phyloP scores from a whole-genome alignment of 2,797 vertebrate species.

The Tapirus indicus region DNA sequence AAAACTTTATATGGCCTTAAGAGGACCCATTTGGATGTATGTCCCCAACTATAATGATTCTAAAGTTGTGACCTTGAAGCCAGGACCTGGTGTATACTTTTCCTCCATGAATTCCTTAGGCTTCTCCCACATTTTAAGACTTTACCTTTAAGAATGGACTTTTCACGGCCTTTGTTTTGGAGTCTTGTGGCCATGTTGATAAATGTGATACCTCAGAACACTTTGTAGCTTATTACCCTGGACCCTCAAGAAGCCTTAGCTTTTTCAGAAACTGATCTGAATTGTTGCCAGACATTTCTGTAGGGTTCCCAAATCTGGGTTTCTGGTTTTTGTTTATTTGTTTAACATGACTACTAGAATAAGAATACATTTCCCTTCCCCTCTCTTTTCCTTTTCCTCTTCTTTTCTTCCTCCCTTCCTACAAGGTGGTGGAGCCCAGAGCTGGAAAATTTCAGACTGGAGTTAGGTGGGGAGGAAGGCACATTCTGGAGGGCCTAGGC shows the following conservation, averaged over 20 bases:
- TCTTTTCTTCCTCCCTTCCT: not conserved
- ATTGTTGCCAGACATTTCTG: not conserved
- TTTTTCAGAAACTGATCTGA: not conserved
- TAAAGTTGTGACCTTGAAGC: not conserved
- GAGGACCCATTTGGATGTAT: not conserved
- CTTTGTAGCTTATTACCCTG: not conserved
- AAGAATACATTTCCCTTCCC: not conserved
- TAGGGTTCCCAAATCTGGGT: not conserved
- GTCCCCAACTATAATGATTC: not conserved
- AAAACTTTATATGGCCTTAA: not conserved
- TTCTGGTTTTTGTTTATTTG: not conserved
- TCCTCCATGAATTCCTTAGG: not conserved
- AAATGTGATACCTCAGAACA: not conserved
- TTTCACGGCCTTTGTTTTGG: not conserved
- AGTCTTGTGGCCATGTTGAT: not conserved
- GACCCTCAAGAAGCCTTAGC: not conserved
- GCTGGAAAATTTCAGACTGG: not conserved
- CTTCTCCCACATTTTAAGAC: not conserved
- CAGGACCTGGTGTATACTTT: not conserved
- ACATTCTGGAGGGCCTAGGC: not conserved
- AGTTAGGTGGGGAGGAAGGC: not conserved
- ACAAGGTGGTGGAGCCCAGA: not conserved
- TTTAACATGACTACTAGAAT: not conserved
- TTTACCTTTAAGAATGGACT: not conserved
- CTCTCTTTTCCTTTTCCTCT: not conserved